Evolutionary conservation across 2,888 invertebrate species (phyloP).

Genomic region (Epirrhoe alternata): DNA sequence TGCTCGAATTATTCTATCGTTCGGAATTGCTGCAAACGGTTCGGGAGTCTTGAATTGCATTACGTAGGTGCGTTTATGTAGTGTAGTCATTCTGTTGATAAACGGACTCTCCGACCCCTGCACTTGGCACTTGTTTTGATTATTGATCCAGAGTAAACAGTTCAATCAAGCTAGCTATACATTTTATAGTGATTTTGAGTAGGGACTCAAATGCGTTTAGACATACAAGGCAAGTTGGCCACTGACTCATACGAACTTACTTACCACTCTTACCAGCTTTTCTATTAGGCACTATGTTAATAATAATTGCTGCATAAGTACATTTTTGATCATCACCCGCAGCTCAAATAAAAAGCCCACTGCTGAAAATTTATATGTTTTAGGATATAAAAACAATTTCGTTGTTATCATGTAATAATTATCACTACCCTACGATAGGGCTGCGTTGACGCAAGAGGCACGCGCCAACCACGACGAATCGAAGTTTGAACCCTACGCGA

Average conservation of each 20-base stretch:
- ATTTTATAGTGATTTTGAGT: no score
- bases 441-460: constrained; percentile 30
- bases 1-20: constrained; percentile 31
- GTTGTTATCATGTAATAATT: constrained; percentile 18
- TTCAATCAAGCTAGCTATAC: neutral
- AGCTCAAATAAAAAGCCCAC: no score
- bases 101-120: constrained; percentile 13
- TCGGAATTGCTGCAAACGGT: constrained; percentile 26
- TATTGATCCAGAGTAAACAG: neutral
- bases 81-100: constrained; percentile 13
- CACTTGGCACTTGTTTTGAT: constrained; percentile 11
- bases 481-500: constrained; percentile 21
- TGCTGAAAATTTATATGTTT: no score
- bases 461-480: constrained; percentile 27
- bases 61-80: neutral
- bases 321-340: neutral
- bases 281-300: no score
- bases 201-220: no score
- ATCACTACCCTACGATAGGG: neutral
- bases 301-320: no score
- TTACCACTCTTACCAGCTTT: no score
- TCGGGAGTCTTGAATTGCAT: constrained; percentile 21
- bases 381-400: neutral
- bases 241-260: no score
- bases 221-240: no score